Evolutionary conservation across 2,888 invertebrate species (phyloP).

Genomic region (Chirona hameri): DNA sequence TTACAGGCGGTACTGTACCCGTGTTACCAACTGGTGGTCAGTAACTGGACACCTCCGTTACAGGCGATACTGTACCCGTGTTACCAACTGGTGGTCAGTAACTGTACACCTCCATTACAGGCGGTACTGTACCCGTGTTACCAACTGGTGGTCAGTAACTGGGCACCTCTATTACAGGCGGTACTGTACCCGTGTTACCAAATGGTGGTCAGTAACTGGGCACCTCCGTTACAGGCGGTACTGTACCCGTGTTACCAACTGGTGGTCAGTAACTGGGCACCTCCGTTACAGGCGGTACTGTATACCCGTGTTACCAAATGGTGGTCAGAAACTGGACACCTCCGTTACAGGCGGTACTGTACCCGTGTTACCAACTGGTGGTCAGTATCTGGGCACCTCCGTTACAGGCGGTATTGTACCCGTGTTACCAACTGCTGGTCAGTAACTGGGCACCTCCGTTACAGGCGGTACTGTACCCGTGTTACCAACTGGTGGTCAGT

Average conservation of each 20-base stretch:
- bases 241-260: slow-evolving; percentile 75
- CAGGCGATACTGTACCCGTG: slow-evolving; percentile 60
- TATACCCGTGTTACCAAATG: slow-evolving; percentile 76
- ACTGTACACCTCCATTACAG: slow-evolving; percentile 69
- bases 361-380: slow-evolving; percentile 75
- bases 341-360: slow-evolving; percentile 52
- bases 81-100: slow-evolving; percentile 72
- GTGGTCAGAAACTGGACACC: slow-evolving; percentile 79
- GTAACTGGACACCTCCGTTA: slow-evolving; percentile 71
- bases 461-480: slow-evolving; percentile 58
- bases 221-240: slow-evolving; percentile 56
- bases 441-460: slow-evolving; percentile 74
- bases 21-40: slow-evolving; percentile 72
- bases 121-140: slow-evolving; percentile 64
- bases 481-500: slow-evolving; percentile 73
- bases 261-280: slow-evolving; percentile 76
- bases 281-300: slow-evolving; percentile 53
- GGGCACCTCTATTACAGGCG: slow-evolving; percentile 63
- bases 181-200: slow-evolving; percentile 71
- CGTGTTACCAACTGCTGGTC: slow-evolving; percentile 72
- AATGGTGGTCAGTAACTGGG: slow-evolving; percentile 73
- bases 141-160: slow-evolving; percentile 72
- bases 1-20: slow-evolving; percentile 57
- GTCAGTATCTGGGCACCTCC: slow-evolving; percentile 79
- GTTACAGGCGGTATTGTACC: slow-evolving; percentile 54